Evolutionary conservation across 2,888 invertebrate genomes (phyloP).

Genomic region (Anagyrus pseudococci): DNA sequence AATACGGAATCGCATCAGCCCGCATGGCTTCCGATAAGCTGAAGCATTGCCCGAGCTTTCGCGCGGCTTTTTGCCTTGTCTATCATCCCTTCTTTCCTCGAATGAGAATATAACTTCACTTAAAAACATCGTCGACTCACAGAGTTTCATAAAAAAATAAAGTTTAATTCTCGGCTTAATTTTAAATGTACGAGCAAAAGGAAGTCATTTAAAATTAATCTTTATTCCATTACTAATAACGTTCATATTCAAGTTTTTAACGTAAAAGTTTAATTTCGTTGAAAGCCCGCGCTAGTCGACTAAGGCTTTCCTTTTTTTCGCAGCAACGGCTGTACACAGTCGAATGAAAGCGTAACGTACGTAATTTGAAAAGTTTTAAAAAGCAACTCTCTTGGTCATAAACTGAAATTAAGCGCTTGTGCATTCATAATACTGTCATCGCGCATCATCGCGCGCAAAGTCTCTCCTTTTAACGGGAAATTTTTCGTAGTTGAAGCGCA

Average conservation of each 20-base stretch:
- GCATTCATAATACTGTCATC: neutral
- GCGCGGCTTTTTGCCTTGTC: too few species aligned
- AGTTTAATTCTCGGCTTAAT: too few species aligned
- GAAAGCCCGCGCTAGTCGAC: conserved; percentile 4
- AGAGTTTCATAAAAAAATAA: too few species aligned
- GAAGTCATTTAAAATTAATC: neutral
- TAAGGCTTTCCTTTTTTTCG: neutral
- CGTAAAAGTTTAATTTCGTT: conserved; percentile 14
- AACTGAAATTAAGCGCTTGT: conserved; percentile 9
- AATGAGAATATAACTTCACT: too few species aligned
- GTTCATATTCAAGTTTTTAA: neutral
- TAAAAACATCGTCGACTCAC: too few species aligned
- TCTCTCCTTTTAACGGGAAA: neutral
- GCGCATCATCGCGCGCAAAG: neutral
- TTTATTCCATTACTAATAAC: neutral
- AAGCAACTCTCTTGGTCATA: neutral
- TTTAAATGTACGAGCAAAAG: neutral
- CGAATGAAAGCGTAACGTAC: conserved; percentile 16
- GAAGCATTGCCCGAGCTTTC: too few species aligned
- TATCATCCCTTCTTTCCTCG: too few species aligned
- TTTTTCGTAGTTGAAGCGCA: neutral
- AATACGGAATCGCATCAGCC: too few species aligned
- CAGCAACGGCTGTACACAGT: neutral
- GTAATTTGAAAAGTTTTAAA: conserved; percentile 20
- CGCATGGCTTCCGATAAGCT: too few species aligned